phyloP scores from a whole-genome alignment of 2,888 invertebrate genomes.

The Pollenia amentaria region DNA sequence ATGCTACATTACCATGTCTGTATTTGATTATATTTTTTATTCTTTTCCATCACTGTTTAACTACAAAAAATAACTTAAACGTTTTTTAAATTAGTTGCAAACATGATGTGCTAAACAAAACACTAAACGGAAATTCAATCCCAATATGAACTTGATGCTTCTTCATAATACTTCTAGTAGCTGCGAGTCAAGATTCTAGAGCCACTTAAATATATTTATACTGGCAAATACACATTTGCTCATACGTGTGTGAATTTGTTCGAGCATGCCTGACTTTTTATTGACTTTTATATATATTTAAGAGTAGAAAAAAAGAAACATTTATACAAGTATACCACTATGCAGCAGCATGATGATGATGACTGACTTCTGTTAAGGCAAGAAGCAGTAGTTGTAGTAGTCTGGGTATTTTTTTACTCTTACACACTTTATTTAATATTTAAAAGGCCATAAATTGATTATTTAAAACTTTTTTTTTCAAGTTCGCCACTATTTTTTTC shows the following conservation, averaged over 20 bases:
- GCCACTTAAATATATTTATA: conserved; percentile 54
- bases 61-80: conserved; percentile 32
- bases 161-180: conserved; percentile 18
- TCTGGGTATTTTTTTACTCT: conserved; percentile 49
- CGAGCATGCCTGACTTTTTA: conserved; percentile 53
- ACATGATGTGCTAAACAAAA: conserved; percentile 67
- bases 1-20: not conserved
- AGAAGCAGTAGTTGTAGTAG: conserved; percentile 47
- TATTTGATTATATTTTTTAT: not conserved
- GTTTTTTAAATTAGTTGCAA: conserved; percentile 68
- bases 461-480: conserved; percentile 51
- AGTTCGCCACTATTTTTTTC: conserved; percentile 18
- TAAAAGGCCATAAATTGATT: conserved; percentile 71
- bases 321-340: not conserved
- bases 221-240: not conserved
- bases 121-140: conserved; percentile 71
- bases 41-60: conserved; percentile 2
- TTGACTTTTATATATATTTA: conserved; percentile 40
- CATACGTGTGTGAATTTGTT: conserved; percentile 3
- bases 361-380: conserved; percentile 58
- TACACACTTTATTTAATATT: conserved; percentile 59
- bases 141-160: conserved; percentile 65
- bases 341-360: conserved; percentile 34
- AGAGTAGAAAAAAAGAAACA: not conserved
- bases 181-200: conserved; percentile 40